These are phyloP conservation scores for Dasypus novemcinctus DNA, from an alignment of 2,113 vertebrate species.

Conservation along the genomic window DNA sequence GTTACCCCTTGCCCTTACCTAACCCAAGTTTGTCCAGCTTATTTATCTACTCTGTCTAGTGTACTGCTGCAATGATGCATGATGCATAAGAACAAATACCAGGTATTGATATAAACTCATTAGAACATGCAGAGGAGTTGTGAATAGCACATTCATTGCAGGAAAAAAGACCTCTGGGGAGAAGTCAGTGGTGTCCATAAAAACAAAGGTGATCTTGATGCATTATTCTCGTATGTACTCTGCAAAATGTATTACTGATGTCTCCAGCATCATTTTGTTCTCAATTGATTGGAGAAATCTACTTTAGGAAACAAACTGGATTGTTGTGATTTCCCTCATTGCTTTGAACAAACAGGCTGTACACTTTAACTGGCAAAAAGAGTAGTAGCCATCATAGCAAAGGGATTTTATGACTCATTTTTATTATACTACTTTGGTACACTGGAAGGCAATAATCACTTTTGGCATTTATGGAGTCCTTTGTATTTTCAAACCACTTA, in stretches of 20 bases:
- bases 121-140: background rate
- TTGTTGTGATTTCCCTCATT: slow-evolving; percentile 4
- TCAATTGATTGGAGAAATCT: background rate
- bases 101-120: background rate
- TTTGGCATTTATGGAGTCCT: slow-evolving; percentile 51
- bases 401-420: slow-evolving; percentile 63
- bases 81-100: background rate
- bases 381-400: background rate
- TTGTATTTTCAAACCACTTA: slow-evolving; percentile 55
- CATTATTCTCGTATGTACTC: background rate
- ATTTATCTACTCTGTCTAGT: slow-evolving; percentile 18
- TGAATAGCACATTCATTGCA: background rate
- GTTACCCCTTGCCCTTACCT: slow-evolving; percentile 9
- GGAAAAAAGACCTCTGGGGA: background rate
- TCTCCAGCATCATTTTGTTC: slow-evolving; percentile 26
- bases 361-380: slow-evolving; percentile 51
- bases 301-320: slow-evolving; percentile 22
- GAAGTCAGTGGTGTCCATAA: background rate
- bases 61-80: background rate
- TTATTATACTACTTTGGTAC: slow-evolving; percentile 44
- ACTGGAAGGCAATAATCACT: slow-evolving; percentile 42
- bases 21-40: background rate
- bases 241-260: slow-evolving; percentile 8
- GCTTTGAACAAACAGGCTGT: slow-evolving; percentile 50
- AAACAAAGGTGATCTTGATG: slow-evolving; percentile 18